Evolutionary conservation across 2,888 invertebrate species (phyloP), one percentile per base, ranked within the genome.

Genomic region (Troglohyphantes excavatus): DNA sequence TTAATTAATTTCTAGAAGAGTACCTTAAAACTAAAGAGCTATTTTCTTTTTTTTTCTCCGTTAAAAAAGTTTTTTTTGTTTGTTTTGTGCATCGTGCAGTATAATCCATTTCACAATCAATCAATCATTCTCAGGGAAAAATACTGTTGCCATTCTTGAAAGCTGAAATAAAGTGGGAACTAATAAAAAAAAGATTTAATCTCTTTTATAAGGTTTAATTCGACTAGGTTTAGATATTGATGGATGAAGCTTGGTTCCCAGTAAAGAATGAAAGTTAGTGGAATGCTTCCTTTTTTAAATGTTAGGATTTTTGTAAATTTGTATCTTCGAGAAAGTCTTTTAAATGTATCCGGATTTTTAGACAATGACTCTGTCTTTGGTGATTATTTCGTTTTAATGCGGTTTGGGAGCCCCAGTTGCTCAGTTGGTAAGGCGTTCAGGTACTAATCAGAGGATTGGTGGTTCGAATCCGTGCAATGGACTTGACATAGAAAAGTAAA

Each of bases 1-100:
- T 78, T 78, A 78, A 78, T 78, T 78, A 78, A 78, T 78, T 78
- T 78, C 39, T 21, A 63, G 5, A 63, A 65, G 61, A 26, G 43
- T 43, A 61, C 33, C 63, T 76, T 26, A 29, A 75, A 59, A 59
- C 53, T 73, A 53, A 73, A 70, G 33, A 70, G 68, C 39, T n/a
- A 33, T 33, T 33, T 33, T 33, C 33, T 33, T 9, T 9, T 33
- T 33, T 9, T 33, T 9, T 33, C 33, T 3, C 3, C 33, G n/a
- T n/a, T n/a, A 13, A 70, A n/a, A 23, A 19, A 17, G 9, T 26
- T 65, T 43, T 26, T 9, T 76, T 76, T 61, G 39, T 61, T 65
- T 26, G 6, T 23, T 33, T 7, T 19, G n/a, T 13, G 17, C 23
- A 17, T 13, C 39, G 39, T 43, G 23, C 63, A 78, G 65, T 2